A percentile compares a stretch with the other conserved stretches of the same genome.
These are phyloP conservation scores for Apantesis nais DNA, from an alignment of 2,888 invertebrate genomes.

Conservation along the genomic window DNA sequence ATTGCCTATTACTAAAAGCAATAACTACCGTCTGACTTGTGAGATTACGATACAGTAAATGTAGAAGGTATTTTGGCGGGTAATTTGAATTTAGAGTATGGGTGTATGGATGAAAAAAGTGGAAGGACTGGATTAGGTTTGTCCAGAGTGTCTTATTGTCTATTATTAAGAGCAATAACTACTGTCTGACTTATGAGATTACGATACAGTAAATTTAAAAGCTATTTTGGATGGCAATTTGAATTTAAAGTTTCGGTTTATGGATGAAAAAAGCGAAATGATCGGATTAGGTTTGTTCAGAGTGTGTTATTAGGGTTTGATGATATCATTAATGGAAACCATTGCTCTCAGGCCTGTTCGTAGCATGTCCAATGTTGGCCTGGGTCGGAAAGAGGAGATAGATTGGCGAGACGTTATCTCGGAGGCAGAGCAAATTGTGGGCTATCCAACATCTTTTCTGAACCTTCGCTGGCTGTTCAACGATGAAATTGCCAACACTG, in stretches of 20 bases:
- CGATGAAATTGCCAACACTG: constrained; percentile 86
- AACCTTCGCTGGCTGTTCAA: constrained; percentile 86
- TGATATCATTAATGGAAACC: background rate
- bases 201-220: no score
- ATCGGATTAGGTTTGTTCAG: background rate
- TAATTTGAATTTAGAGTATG: no score
- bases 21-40: no score
- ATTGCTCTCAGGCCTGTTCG: constrained; percentile 7
- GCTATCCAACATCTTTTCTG: constrained; percentile 85
- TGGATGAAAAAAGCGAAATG: background rate
- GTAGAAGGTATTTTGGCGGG: no score
- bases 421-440: constrained; percentile 80
- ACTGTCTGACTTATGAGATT: no score
- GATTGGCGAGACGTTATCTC: constrained; percentile 77
- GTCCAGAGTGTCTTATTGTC: background rate
- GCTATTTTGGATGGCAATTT: no score
- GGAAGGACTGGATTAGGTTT: background rate
- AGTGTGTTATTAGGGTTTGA: no score
- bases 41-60: no score
- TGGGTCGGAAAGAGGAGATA: constrained; percentile 58
- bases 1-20: no score
- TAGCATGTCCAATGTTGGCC: constrained; percentile 31
- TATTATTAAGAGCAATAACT: no score
- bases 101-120: background rate
- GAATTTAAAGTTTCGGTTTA: background rate